These are phyloP conservation scores for Ispidina lecontei DNA, from an alignment of 2,797 vertebrate species.

Conservation along the genomic window DNA sequence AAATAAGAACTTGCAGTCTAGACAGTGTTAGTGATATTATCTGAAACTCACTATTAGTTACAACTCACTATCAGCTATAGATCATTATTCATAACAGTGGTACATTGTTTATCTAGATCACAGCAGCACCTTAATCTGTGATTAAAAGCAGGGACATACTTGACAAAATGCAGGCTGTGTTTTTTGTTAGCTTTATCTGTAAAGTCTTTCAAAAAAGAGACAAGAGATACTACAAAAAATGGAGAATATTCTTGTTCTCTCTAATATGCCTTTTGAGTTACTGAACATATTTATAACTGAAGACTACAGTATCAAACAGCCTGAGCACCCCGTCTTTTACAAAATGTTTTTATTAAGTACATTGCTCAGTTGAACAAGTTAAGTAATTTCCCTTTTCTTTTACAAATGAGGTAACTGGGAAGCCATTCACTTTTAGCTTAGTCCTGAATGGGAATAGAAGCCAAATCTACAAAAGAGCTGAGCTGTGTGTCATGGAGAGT, in stretches of 20 bases:
- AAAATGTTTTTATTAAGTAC: neutral
- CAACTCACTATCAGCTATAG: neutral
- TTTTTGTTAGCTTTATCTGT: neutral
- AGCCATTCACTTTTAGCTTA: neutral
- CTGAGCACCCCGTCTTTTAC: neutral
- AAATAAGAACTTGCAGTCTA: neutral
- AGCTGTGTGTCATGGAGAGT: neutral
- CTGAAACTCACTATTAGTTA: neutral
- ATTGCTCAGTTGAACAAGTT: neutral
- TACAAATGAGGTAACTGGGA: neutral
- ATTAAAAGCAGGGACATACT: neutral
- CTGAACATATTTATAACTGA: neutral
- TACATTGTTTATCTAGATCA: neutral
- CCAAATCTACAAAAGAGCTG: neutral
- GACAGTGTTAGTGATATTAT: neutral
- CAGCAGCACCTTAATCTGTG: neutral
- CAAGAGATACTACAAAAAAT: neutral
- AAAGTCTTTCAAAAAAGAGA: neutral
- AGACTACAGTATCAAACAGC: neutral
- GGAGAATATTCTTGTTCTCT: neutral
- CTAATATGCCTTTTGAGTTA: neutral
- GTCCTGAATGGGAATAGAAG: neutral
- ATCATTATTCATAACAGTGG: neutral
- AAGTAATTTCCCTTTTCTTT: neutral
- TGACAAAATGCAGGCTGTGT: neutral